Conservation (phyloP, 1,140 invertebrate genomes). For the Paracyclopina nana region DNA sequence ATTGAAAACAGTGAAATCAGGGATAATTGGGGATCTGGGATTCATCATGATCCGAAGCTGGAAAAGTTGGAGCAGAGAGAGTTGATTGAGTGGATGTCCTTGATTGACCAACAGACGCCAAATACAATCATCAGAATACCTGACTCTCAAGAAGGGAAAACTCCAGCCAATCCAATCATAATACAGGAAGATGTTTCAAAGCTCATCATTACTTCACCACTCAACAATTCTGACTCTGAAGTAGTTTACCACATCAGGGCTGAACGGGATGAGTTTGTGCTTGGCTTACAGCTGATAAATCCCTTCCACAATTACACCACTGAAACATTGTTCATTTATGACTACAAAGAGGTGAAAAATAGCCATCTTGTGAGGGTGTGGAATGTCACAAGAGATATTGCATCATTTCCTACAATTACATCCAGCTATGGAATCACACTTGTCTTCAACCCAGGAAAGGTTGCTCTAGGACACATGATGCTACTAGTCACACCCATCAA, state of each 20-base stretch:
- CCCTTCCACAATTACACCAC: constrained; percentile 66
- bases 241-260: constrained; percentile 8
- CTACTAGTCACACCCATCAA: constrained; percentile 53
- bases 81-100: constrained; percentile 64
- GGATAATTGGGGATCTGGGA: constrained; percentile 65
- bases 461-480: constrained; percentile 55
- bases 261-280: constrained; percentile 18
- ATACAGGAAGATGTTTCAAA: constrained; percentile 8
- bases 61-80: constrained; percentile 65
- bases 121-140: constrained; percentile 13
- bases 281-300: constrained; percentile 38
- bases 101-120: constrained; percentile 15
- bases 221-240: not conserved
- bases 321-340: constrained; percentile 54
- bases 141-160: not conserved
- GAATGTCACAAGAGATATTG: constrained; percentile 55
- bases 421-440: constrained; percentile 59
- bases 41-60: constrained; percentile 75
- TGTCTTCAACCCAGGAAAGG: constrained; percentile 53
- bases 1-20: constrained; percentile 49
- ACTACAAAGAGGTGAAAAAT: constrained; percentile 26
- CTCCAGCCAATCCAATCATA: constrained; percentile 9
- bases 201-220: too few species aligned
- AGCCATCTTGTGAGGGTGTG: constrained; percentile 33
- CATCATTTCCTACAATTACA: constrained; percentile 64